Evolutionary conservation across 2,113 vertebrate species (phyloP), one percentile per base, ranked within the genome.

Genomic region (Opisthocomus hoazin): DNA sequence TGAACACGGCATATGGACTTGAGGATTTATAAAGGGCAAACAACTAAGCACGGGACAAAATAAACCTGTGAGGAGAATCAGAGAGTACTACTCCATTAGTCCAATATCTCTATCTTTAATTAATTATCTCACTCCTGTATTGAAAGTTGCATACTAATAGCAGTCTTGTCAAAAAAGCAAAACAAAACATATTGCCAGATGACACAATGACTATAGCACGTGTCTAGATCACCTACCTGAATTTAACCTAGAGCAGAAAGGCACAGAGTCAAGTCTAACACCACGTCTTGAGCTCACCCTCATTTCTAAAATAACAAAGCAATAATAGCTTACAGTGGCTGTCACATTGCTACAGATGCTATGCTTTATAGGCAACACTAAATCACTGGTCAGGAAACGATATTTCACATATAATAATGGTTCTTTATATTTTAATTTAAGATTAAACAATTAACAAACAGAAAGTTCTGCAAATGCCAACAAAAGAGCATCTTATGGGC

Each of bases 201-300:
- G 71, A 12, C 92, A 90, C 85, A 68, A 6, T 13, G 69, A 23
- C 58, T 56, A 10, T 3, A 56, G 53, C 79, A 84, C 18, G 4
- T 74, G 58, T n/a, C 68, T 19, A 1, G 37, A 80, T 88, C 91
- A 84, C 64, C 87, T 46, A 46, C 82, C 66, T 70, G 71, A 56
- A 71, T 34, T 95, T 79, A 90, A 92, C 92, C 80, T 57, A 22
- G 83, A 94, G 92, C 88, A 93, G 76, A 61, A 91, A 92, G 95
- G 73, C 96, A 95, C 43, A 32, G 64, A 84, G 83, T 90, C 92
- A 96, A 89, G 76, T 53, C 90, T 56, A 84, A 57, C 83, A 58
- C 61, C 65, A 34, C 0, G 2, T 32, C 90, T 41, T 19, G 60
- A 89, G 80, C 86, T 95, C 92, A 84, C 34, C 64, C 57, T 84